A percentile compares a stretch with the other conserved stretches of the same genome.
Conservation (phyloP, 1,140 invertebrate genomes). For the Dendroctonus valens region DNA sequence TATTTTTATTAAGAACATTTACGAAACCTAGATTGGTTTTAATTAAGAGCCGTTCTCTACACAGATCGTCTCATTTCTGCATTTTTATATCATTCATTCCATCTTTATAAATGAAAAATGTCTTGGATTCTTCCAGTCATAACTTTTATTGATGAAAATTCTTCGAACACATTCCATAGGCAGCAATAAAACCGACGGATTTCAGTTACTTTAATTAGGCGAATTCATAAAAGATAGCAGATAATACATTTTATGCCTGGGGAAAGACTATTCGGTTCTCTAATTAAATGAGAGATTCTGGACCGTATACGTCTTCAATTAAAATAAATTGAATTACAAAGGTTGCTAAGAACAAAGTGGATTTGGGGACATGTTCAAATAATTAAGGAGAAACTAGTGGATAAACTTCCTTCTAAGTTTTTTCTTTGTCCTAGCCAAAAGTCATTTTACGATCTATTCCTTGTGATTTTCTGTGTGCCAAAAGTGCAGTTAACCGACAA, state of each 20-base stretch:
- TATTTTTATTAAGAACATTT: no score
- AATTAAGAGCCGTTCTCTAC: conserved; percentile 5
- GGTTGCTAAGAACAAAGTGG: no score
- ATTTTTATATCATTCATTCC: conserved; percentile 9
- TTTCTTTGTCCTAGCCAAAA: no score
- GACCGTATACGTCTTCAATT: no score
- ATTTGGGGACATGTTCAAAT: no score
- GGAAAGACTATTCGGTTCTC: conserved; percentile 1
- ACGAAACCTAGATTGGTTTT: conserved; percentile 3
- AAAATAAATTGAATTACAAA: no score
- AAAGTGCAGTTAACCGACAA: no score
- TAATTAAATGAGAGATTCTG: not conserved
- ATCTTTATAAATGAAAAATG: conserved; percentile 22
- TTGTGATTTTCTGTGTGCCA: no score
- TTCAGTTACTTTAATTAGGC: conserved; percentile 18
- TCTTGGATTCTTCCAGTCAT: conserved; percentile 16
- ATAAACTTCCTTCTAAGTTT: no score
- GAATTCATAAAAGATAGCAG: conserved; percentile 5
- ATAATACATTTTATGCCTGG: not conserved
- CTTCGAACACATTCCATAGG: conserved; percentile 13
- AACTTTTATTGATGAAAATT: conserved; percentile 24
- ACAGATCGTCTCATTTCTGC: conserved; percentile 8
- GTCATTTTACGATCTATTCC: no score
- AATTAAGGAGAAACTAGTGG: no score
- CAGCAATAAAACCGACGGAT: conserved; percentile 13